A percentile compares a stretch with the other conserved stretches of the same genome.
These are phyloP conservation scores for Ligdia adustata DNA, from an alignment of 2,888 invertebrate species.

Conservation along the genomic window DNA sequence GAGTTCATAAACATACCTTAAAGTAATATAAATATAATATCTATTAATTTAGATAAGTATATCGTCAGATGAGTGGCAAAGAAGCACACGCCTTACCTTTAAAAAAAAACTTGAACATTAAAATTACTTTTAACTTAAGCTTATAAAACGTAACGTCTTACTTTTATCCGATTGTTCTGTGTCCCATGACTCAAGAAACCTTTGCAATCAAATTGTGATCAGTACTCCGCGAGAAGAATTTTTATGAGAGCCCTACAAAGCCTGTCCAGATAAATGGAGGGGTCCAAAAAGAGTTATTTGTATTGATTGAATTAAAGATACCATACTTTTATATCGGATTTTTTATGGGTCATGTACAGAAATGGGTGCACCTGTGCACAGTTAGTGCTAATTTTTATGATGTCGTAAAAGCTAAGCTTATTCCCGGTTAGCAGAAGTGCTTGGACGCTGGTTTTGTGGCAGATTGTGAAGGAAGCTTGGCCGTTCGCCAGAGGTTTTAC, in stretches of 20 bases:
- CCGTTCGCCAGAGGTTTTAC: not conserved
- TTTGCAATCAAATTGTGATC: slow-evolving; percentile 77
- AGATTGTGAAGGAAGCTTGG: not conserved
- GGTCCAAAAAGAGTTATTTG: slow-evolving; percentile 51
- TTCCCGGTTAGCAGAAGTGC: slow-evolving; percentile 2
- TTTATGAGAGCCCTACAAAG: slow-evolving; percentile 68
- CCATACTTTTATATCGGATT: slow-evolving; percentile 41
- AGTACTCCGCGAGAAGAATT: slow-evolving; percentile 68
- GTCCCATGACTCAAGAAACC: slow-evolving; percentile 37
- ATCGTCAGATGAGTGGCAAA: no score
- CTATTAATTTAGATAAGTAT: no score
- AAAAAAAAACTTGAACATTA: no score
- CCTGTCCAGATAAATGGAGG: slow-evolving; percentile 58
- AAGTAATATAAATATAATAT: no score
- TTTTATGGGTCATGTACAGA: slow-evolving; percentile 39
- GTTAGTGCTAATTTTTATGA: slow-evolving; percentile 26
- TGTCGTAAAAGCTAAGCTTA: slow-evolving; percentile 19
- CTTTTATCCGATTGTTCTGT: slow-evolving; percentile 17
- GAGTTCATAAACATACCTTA: no score
- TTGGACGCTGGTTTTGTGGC: slow-evolving; percentile 5
- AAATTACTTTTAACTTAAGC: not conserved
- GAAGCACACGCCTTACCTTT: no score
- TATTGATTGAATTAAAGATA: slow-evolving; percentile 57
- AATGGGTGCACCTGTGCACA: slow-evolving; percentile 32
- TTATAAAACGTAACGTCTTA: not conserved